Percentiles rank a stretch among this genome's conserved stretches.
phyloP scores from a whole-genome alignment of 2,888 invertebrate species.

The Liopterus haemorrhoidalis region DNA sequence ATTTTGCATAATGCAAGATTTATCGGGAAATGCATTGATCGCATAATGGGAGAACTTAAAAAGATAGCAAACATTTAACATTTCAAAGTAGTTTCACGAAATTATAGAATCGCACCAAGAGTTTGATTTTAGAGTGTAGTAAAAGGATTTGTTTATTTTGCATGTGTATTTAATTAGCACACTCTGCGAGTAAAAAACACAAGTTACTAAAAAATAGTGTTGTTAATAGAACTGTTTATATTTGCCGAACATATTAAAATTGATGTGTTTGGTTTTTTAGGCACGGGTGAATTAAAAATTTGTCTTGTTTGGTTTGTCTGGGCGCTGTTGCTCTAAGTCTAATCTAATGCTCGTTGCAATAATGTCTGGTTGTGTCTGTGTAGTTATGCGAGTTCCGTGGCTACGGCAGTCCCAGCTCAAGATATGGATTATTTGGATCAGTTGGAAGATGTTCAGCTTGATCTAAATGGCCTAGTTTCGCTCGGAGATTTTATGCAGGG shows the following conservation, averaged over 20 bases:
- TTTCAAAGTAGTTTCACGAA: too few species aligned
- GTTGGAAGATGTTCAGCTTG: slow-evolving; percentile 41
- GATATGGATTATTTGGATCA: slow-evolving; percentile 43
- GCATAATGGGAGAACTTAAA: too few species aligned
- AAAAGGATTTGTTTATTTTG: not conserved
- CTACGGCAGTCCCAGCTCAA: slow-evolving; percentile 39
- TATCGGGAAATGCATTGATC: too few species aligned
- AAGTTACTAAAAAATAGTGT: too few species aligned
- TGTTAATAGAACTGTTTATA: too few species aligned
- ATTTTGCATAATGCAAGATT: too few species aligned
- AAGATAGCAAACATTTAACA: too few species aligned
- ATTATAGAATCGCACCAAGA: not conserved
- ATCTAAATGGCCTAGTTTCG: slow-evolving; percentile 41
- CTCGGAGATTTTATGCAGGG: slow-evolving; percentile 42
- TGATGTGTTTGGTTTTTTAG: too few species aligned
- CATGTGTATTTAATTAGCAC: not conserved
- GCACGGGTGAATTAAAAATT: not conserved
- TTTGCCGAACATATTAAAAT: too few species aligned
- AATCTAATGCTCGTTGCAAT: slow-evolving; percentile 27
- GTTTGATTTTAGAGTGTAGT: not conserved
- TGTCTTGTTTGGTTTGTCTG: slow-evolving; percentile 24
- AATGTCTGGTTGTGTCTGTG: slow-evolving; percentile 48
- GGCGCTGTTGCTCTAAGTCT: slow-evolving; percentile 10
- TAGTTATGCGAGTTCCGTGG: slow-evolving; percentile 45
- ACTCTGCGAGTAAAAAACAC: not conserved